phyloP scores from a whole-genome alignment of 2,888 invertebrate genomes.

The Drosophila fungiperda region DNA sequence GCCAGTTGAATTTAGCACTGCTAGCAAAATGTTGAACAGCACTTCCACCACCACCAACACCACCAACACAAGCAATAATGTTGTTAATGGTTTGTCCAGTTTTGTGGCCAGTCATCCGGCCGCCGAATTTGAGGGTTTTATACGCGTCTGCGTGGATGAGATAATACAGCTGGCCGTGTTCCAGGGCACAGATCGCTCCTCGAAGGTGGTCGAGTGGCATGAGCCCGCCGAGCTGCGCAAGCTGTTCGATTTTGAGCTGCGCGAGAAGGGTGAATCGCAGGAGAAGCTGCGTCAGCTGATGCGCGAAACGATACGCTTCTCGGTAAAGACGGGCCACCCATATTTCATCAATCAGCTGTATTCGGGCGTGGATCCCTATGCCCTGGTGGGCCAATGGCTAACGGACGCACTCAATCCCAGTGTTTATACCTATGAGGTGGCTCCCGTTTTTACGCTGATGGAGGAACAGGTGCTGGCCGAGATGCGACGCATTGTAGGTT shows the following conservation, averaged over 20 bases:
- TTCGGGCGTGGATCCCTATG: constrained; percentile 94
- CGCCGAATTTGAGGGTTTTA: constrained; percentile 88
- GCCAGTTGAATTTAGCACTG: constrained; percentile 50
- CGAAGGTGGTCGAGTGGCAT: constrained; percentile 93
- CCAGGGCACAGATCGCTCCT: constrained; percentile 89
- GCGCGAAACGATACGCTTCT: constrained; percentile 91
- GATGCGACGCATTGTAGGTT: constrained; percentile 92
- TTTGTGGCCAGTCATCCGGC: constrained; percentile 87
- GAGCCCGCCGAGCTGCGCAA: constrained; percentile 90
- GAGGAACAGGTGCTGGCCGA: constrained; percentile 92
- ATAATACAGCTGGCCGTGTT: constrained; percentile 91
- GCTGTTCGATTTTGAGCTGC: constrained; percentile 89
- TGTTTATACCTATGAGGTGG: constrained; percentile 95
- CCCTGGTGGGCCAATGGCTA: constrained; percentile 93
- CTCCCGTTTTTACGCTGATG: constrained; percentile 95
- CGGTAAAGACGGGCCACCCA: constrained; percentile 95
- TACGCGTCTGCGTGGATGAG: constrained; percentile 89
- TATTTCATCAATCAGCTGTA: constrained; percentile 95
- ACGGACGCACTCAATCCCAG: constrained; percentile 94
- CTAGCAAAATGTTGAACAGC: constrained; percentile 57
- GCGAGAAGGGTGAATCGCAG: constrained; percentile 87
- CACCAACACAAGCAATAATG: constrained; percentile 21
- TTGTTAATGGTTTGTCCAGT: constrained; percentile 40
- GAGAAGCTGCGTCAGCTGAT: constrained; percentile 89
- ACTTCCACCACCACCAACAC: constrained; percentile 10